Base-by-base conservation (phyloP, 2,797 vertebrate species). In the Miichthys miiuy region DNA sequence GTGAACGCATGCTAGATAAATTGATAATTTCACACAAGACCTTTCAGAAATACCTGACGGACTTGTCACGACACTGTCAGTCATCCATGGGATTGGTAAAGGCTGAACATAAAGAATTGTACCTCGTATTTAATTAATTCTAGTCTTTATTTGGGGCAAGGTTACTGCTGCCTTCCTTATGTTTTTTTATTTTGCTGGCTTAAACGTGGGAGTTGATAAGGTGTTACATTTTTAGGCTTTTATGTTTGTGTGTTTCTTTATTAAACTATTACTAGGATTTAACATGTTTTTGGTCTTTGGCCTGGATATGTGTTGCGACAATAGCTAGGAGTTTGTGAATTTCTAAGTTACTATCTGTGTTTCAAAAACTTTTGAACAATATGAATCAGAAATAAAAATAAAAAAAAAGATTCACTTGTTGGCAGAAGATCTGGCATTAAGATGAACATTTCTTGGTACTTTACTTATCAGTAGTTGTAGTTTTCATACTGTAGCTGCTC, bases 81-180 rank as follows among this genome's bases (percentile, higher is more conserved):
- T 90, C 89, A 88, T 86, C 83, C 79, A 73, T 70, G 81, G 78
- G 88, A 84, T 91, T 83, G 80, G 79, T 79, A 69, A 84, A 70
- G 88, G 77, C 88, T 90, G 87, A 91, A 90, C 84, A 75, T 90
- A 85, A 86, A 89, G 83, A 92, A 82, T 70, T 75, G 82, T 91
- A 92, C 93, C 90, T 93, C 89, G 84, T 94, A 94, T 95, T 94
- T 95, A 94, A 94, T 92, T 84, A 68, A 87, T 83, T 77, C 82
- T 87, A 68, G 80, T 91, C 83, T 92, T 89, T 91, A 80, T 91
- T 90, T 89, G 77, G 83, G 84, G 85, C 88, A 68, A 91, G 87
- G 88, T 84, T 61, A 51, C 23, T 21, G 76, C 87, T 75, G 79
- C 84, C 88, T 92, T 90, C 79, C 92, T 87, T 76, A 60, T 82